Evolutionary conservation across 2,888 invertebrate species (phyloP), one percentile per base, ranked within the genome.

Genomic region (Phoenoteleia sp.): DNA sequence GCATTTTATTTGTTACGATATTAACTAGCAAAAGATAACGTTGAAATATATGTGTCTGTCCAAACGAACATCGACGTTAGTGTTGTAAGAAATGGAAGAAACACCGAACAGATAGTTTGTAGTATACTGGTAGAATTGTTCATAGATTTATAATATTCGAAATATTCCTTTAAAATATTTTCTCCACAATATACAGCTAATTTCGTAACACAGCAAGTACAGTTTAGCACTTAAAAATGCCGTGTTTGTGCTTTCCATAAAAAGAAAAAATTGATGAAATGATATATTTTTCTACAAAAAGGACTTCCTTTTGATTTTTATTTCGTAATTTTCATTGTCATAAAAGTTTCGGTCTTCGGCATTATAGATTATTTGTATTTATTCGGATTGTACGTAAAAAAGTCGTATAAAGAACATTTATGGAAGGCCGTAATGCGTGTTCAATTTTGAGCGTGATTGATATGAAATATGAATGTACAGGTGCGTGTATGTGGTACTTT

Each of bases 211-310:
- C 27, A 45, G 25, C 27, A 27, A 3, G 15, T 62, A 25, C 27
- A 45, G 27, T 13, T 11, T 42, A 42, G 42, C 42, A 42, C 60
- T 42, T 67, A 39, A n/a, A 39, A 67, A 54, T 67, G 33, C 54
- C 15, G 39, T 21, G 19, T 71, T 71, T 71, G 54, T 39, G 56
- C 69, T 56, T 71, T 71, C 69, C 69, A 71, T 71, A 71, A 71
- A 71, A 71, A 52, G n/a, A 15, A 23, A 47, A 33, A 29, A 1
- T 7, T 39, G 39, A 15, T 11, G 11, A 36, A 15, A 39, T 33
- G 39, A 21, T 67, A 67, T 67, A 67, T 67, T 67, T 67, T 67
- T 52, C 25, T 67, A 67, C 33, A 42, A 36, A 60, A 60, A 39
- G 33, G 19, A 17, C n/a, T 60, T 29, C 19, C 33, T 56, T 36